These are phyloP conservation scores for Anthophora plumipes DNA, from an alignment of 2,888 invertebrate genomes.

Conservation along the genomic window DNA sequence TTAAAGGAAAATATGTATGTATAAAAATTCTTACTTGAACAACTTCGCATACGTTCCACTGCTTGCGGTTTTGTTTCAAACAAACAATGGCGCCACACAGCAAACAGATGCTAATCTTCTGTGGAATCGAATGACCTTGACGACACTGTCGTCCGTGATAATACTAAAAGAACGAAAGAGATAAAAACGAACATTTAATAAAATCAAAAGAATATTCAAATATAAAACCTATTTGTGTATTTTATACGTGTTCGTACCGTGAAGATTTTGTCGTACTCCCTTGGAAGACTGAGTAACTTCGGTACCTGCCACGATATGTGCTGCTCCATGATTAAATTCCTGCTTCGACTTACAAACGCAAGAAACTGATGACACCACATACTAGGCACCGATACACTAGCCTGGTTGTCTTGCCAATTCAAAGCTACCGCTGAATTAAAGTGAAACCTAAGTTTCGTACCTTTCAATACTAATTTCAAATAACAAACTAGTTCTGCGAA, in stretches of 20 bases:
- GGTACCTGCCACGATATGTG: slow-evolving; percentile 93
- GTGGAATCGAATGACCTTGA: slow-evolving; percentile 95
- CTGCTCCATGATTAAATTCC: slow-evolving; percentile 90
- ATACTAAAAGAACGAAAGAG: slow-evolving; percentile 86
- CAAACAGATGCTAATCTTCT: slow-evolving; percentile 96
- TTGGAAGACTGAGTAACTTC: slow-evolving; percentile 92
- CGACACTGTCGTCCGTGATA: slow-evolving; percentile 96
- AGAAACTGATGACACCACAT: slow-evolving; percentile 90
- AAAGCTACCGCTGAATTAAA: slow-evolving; percentile 88
- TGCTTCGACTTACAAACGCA: slow-evolving; percentile 86
- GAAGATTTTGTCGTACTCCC: slow-evolving; percentile 96
- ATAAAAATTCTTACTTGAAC: slow-evolving; percentile 87
- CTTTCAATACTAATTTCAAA: slow-evolving; percentile 90
- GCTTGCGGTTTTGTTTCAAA: slow-evolving; percentile 93
- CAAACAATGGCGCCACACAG: slow-evolving; percentile 97
- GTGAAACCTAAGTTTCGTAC: slow-evolving; percentile 88
- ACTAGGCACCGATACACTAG: slow-evolving; percentile 86
- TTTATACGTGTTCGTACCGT: slow-evolving; percentile 86
- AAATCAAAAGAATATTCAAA: not conserved
- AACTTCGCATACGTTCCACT: slow-evolving; percentile 93
- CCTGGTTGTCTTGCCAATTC: slow-evolving; percentile 86
- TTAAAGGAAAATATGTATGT: not conserved
- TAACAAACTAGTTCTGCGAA: slow-evolving; percentile 92
- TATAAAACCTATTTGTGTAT: slow-evolving; percentile 6
- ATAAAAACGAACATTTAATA: not conserved